Evolutionary conservation across 2,113 vertebrate species (phyloP), one percentile per base, ranked within the genome.

Genomic region (Semnornis frantzii): DNA sequence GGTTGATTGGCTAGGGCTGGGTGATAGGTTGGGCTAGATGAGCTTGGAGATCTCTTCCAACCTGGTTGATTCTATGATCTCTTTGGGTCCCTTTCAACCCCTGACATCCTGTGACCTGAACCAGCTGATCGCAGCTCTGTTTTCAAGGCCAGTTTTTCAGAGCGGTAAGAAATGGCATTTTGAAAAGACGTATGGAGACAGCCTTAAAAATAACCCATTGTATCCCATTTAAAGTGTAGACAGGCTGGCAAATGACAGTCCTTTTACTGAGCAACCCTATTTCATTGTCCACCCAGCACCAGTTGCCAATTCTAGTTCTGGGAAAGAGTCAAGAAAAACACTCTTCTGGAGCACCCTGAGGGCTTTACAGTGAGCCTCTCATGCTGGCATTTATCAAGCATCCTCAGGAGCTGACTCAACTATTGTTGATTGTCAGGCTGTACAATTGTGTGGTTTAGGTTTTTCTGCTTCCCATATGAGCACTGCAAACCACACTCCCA

Each of bases 321-420:
- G 97, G 93, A 92, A 96, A 82, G 80, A 96, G 95, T 97, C 96
- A 97, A 97, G 94, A 97, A 96, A 97, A 98, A 97, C 92, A 97
- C 91, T 92, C 89, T 57, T 92, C 76, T 89, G 92, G 82, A 74
- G 42, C 15, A 87, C 91, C 69, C 78, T 42, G 92, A 73, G 95
- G 92, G 86, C 94, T 95, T 94, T 92, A 76, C 92, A 94, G 86
- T 87, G 75, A 82, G 66, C 1, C 0, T 74, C 42, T 11, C 60
- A 70, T 33, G 5, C 37, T 97, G 57, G 2, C 89, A 92, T 96
- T 94, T 96, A 96, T 96, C 96, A 96, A 96, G 82, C 88, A 94
- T 72, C 90, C 93, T 91, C 93, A 91, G 85, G 81, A 78, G 85
- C 55, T 83, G 87, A 89, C 71, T 93, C 34, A 37, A 17, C 84